Base-by-base conservation (phyloP, 2,113 vertebrate genomes). In the Xiphophorus maculatus region DNA sequence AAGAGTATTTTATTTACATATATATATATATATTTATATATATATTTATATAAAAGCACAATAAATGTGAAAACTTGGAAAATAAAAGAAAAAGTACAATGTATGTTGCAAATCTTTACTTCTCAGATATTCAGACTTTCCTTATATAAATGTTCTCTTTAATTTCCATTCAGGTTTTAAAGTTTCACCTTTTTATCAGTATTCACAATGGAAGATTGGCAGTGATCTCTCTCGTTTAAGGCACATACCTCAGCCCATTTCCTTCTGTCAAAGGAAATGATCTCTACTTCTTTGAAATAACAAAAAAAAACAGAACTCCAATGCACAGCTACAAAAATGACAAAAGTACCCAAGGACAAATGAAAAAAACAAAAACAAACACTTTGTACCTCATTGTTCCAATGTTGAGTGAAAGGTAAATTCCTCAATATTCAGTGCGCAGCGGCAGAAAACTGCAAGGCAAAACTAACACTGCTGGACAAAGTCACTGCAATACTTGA, bases 1-100 rank as follows among this genome's bases (percentile, higher is more conserved):
- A 96, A 87, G 84, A 95, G 94, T 96, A 96, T 95, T 94, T 94
- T 94, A 98, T 98, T 96, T 97, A 99, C 96, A 98, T 63, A 69
- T 58, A 58, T 54, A 54, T 54, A 54, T 96, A 98, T 64, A 25
- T 54, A 92, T 71, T 14, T 71, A 63, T 63, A 42, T 91, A 88
- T 86, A 88, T 40, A 91, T 77, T 90, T 87, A 81, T 64, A 80
- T 83, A 92, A 80, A 89, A 91, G 83, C 84, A 90, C 86, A 90
- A 91, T 83, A 94, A 79, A 95, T 95, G 93, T 88, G 91, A 94
- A 95, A 96, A 96, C 90, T 66, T 79, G 51, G 93, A 93, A 88
- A 92, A 72, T 93, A 90, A 44, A 93, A 93, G 92, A 25, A 91
- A 88, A 93, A 87, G 83, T 82, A 85, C 76, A 92, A 90, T 92